Conservation (phyloP, 2,113 vertebrate genomes). For the Bungarus multicinctus region DNA sequence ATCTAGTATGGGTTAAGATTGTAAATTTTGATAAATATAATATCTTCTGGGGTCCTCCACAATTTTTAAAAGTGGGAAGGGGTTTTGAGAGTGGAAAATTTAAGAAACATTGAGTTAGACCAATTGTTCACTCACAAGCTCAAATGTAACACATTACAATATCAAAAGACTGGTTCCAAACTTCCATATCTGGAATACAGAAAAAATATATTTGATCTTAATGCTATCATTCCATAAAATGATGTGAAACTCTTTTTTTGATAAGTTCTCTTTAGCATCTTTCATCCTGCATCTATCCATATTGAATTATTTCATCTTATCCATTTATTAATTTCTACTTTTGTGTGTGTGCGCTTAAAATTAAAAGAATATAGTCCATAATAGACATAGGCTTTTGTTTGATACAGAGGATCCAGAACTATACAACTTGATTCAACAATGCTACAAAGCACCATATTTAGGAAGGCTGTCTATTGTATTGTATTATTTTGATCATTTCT, state of each 20-base stretch:
- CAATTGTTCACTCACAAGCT: neutral
- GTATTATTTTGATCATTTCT: neutral
- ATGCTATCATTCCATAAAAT: neutral
- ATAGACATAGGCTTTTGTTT: neutral
- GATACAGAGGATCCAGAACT: neutral
- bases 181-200: neutral
- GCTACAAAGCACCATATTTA: neutral
- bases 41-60: neutral
- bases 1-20: neutral
- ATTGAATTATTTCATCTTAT: neutral
- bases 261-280: neutral
- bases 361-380: neutral
- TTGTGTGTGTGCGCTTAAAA: neutral
- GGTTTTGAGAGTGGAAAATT: neutral
- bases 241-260: neutral
- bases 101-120: neutral
- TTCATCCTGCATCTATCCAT: neutral
- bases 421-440: neutral
- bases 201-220: neutral
- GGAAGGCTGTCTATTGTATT: neutral
- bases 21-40: neutral
- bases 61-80: neutral
- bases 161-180: neutral
- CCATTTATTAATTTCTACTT: neutral
- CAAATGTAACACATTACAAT: neutral